Base-by-base conservation (phyloP, 2,113 vertebrate genomes). In the Halcyon senegalensis region DNA sequence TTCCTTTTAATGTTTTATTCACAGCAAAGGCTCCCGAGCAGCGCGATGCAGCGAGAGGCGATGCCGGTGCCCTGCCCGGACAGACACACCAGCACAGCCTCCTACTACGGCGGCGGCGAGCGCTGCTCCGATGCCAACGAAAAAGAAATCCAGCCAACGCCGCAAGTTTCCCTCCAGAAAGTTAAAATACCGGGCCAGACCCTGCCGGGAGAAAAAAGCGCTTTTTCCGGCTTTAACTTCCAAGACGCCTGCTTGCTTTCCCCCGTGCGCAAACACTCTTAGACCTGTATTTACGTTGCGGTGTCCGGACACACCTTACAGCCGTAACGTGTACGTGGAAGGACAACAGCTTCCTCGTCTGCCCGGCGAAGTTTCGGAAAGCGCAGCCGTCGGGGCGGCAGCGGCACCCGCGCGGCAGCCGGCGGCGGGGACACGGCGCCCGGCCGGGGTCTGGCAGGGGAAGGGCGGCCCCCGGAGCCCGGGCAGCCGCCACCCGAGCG, bases 1-100 rank as follows among this genome's bases (percentile, higher is more conserved):
- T 77, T 73, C 27, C 81, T 89, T 95, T 69, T 89, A 69, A 93
- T 89, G 81, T 95, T 94, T 94, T 94, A 95, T 94, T 96, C 93
- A 94, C 73, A 39, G 60, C 44, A 17, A 58, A 58, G 16, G 55
- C 79, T 78, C 59, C 60, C 25, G 39, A 43, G 73, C 43, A 84
- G 31, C 6, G 31, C 13, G 73, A 77, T 87, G 77, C 55, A 11
- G 77, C 50, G 73, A 35, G 73, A 76, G 48, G 35, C 20, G 69
- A 89, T 77, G 19, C 77, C 73, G 3, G 25, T 63, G 88, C 93
- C 69, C 87, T 66, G 55, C 63, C 50, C 11, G 28, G 28, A 80
- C 48, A 18, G 9, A 62, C 16, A 53, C 83, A 24, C 46, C 46
- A 21, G 80, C 87, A 55, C 87, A 67, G 62, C 62, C 83, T 78